A percentile compares a stretch with the other conserved stretches of the same genome.
phyloP scores from a whole-genome alignment of 2,797 vertebrate genomes.

The Crocodylus rhombifer region DNA sequence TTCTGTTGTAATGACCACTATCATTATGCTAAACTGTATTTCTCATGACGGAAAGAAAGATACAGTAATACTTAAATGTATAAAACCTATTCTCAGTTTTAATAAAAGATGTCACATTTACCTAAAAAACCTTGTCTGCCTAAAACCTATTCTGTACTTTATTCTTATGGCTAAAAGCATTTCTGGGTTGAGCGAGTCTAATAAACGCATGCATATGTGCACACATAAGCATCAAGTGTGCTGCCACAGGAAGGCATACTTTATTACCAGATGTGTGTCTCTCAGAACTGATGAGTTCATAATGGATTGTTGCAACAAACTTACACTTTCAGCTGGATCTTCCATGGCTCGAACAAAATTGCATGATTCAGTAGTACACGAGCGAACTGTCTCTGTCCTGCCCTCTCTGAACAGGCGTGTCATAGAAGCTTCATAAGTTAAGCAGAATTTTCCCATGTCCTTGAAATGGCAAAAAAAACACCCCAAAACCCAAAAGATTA shows the following conservation, averaged over 20 bases:
- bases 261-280: background rate
- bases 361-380: slow-evolving; percentile 90
- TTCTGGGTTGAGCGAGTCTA: background rate
- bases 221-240: background rate
- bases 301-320: background rate
- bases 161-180: rapidly evolving
- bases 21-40: background rate
- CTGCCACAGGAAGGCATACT: background rate
- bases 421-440: slow-evolving; percentile 98
- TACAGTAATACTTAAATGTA: background rate
- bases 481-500: background rate
- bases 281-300: background rate
- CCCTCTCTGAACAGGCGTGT: slow-evolving; percentile 96
- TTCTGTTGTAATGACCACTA: background rate
- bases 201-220: background rate
- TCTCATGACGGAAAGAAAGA: background rate
- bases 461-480: slow-evolving; percentile 22
- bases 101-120: no score
- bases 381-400: slow-evolving; percentile 95
- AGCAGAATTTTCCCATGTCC: slow-evolving; percentile 97
- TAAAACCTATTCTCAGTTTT: no score
- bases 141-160: background rate
- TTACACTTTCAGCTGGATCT: slow-evolving; percentile 85
- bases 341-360: slow-evolving; percentile 90
- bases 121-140: no score